A percentile compares a stretch with the other conserved stretches of the same genome.
Conservation (phyloP, 2,888 invertebrate species). For the Apotomis turbidana region DNA sequence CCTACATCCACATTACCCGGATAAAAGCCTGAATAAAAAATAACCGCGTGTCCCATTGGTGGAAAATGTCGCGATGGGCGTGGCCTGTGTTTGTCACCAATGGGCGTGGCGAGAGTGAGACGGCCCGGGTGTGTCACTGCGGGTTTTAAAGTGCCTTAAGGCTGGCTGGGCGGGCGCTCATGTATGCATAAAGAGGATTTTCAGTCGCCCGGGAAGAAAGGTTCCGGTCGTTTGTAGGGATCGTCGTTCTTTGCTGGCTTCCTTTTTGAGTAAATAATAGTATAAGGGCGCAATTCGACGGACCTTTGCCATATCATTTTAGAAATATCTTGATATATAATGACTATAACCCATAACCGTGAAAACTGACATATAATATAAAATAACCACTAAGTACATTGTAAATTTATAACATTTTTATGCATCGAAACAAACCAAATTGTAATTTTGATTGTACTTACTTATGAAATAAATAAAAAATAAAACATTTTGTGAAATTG, state of each 20-base stretch:
- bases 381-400: too few species aligned
- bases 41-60: slow-evolving; percentile 62
- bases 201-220: slow-evolving; percentile 4
- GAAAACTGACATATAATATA: too few species aligned
- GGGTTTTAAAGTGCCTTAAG: slow-evolving; percentile 57
- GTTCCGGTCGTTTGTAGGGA: slow-evolving; percentile 8
- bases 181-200: slow-evolving; percentile 19
- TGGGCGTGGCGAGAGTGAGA: slow-evolving; percentile 74
- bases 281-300: too few species aligned
- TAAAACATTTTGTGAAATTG: too few species aligned
- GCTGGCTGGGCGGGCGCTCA: slow-evolving; percentile 31
- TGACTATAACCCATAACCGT: too few species aligned
- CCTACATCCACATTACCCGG: slow-evolving; percentile 20
- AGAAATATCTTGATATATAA: too few species aligned
- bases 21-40: slow-evolving; percentile 57
- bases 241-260: neutral
- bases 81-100: slow-evolving; percentile 77
- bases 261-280: too few species aligned
- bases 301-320: too few species aligned
- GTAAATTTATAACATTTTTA: too few species aligned
- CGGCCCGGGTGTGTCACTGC: slow-evolving; percentile 72
- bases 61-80: slow-evolving; percentile 78
- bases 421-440: too few species aligned
- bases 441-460: too few species aligned
- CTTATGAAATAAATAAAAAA: too few species aligned